Evolutionary conservation across 2,797 vertebrate species (phyloP).

Genomic region (Chloroceryle inda): DNA sequence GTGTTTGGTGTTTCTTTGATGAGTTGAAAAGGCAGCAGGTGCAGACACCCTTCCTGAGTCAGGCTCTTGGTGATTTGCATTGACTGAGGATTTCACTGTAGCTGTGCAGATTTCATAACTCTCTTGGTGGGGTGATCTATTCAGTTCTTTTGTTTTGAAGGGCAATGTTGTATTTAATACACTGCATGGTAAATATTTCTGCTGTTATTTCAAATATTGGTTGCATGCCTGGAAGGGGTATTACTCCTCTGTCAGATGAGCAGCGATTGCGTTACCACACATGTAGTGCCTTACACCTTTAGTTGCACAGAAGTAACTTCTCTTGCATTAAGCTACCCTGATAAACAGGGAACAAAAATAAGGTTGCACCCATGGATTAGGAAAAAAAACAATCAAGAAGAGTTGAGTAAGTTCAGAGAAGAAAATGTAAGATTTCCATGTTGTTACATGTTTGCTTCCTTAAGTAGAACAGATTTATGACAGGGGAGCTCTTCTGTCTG

Average conservation of each 20-base stretch:
- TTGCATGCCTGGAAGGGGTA: not conserved
- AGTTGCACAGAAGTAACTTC: not conserved
- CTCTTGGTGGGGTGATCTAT: not conserved
- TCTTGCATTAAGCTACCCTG: conserved; percentile 9
- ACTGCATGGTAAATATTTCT: fast-evolving
- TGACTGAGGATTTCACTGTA: conserved; percentile 35
- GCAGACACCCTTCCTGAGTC: conserved; percentile 31
- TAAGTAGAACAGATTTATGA: not conserved
- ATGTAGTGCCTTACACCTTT: not conserved
- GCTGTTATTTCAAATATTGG: not conserved
- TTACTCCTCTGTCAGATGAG: not conserved
- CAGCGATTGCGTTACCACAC: not conserved
- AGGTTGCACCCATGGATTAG: not conserved
- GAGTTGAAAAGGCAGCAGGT: not conserved
- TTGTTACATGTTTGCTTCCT: not conserved
- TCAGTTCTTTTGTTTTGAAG: not conserved
- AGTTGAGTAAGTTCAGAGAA: conserved; percentile 6
- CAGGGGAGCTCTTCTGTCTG: not conserved
- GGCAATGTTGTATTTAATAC: not conserved
- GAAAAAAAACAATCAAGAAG: not conserved
- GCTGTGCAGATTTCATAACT: not conserved
- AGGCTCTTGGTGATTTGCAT: not conserved
- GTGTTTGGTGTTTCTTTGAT: not conserved
- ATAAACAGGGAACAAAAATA: not conserved
- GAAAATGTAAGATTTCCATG: not conserved